Base-by-base conservation (phyloP, 2,888 invertebrate genomes). In the Hyposoter dolosus region DNA sequence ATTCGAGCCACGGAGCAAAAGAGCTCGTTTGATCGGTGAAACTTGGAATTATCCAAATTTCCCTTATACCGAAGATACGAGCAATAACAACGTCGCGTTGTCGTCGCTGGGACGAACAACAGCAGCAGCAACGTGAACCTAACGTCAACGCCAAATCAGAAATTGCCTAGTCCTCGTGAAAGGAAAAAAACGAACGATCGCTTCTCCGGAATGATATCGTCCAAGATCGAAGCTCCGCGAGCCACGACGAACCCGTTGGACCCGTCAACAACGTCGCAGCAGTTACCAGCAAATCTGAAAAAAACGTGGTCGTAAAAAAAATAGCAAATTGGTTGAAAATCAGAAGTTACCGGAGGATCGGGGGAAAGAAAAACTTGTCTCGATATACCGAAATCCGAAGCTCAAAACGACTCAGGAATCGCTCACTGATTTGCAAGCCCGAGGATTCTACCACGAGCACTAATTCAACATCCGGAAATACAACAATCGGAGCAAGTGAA, bases 401-500 rank as follows among this genome's bases (percentile, higher is more conserved):
- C 95, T 97, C 69, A 97, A 97, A 94, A 97, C 97, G 40, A 98
- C 98, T 0, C 96, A 97, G 92, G 97, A 98, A 93, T 94, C 98
- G 80, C 95, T 98, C 84, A 97, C 97, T 78, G 97, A 97, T 93
- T 95, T 98, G 90, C 96, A 97, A 94, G 95, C 95, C 53, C 95
- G 96, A 88, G 95, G 96, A 93, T 93, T n/a, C 92, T 84, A 91
- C 93, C 90, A 90, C 93, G 92, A 87, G 87, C 88, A 80, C 89
- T 82, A 90, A 89, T 88, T 89, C 89, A 78, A 86, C 86, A 80
- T 88, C 90, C 85, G 90, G 90, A 88, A 91, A 35, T 28, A 88
- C 92, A 50, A 89, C 84, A 88, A 91, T 77, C 89, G 92, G 77
- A 74, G 3, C 23, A 9, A 23, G 4, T 19, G 32, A 19, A 65